Evolutionary conservation across 2,113 vertebrate species (phyloP).

Genomic region (Fulica atra): DNA sequence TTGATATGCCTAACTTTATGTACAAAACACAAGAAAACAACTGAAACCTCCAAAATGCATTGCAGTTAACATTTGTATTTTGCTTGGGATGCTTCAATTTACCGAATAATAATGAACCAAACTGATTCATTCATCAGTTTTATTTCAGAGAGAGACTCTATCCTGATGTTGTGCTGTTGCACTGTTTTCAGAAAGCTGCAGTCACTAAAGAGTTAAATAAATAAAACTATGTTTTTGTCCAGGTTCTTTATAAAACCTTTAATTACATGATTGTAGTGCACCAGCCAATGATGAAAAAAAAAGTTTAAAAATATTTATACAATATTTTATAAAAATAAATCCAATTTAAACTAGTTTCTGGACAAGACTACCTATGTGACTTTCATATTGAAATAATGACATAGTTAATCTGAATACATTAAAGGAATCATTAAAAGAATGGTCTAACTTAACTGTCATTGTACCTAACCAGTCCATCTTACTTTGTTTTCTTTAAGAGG

Average conservation of each 20-base stretch:
- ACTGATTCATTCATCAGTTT: background rate
- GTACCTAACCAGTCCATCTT: background rate
- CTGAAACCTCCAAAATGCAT: background rate
- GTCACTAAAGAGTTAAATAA: background rate
- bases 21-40: background rate
- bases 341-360: background rate
- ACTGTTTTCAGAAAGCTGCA: background rate
- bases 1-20: background rate
- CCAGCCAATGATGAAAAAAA: background rate
- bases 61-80: background rate
- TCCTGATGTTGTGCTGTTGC: background rate
- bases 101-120: background rate
- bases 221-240: background rate
- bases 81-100: background rate
- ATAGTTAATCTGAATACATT: background rate
- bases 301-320: background rate
- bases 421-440: background rate
- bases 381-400: background rate
- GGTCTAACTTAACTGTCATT: background rate
- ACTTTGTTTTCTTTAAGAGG: background rate
- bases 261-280: background rate
- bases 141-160: background rate
- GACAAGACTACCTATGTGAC: background rate
- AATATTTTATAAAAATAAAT: background rate
- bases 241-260: background rate